Evolutionary conservation across 1,140 invertebrate genomes (phyloP).

Genomic region (Armadillidium nasatum): DNA sequence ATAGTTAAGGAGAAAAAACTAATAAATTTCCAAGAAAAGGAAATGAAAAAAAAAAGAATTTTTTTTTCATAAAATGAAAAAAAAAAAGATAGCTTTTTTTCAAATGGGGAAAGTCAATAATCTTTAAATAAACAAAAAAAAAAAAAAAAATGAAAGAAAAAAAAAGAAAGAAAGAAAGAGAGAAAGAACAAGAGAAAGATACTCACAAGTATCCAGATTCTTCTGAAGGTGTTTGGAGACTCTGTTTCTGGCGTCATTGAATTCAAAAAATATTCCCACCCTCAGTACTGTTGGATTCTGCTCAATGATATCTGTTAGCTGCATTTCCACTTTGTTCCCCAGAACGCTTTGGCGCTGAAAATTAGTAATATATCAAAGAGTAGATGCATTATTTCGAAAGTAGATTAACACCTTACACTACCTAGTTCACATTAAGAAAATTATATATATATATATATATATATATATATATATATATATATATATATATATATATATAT

Average conservation of each 20-base stretch:
- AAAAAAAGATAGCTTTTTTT: background rate
- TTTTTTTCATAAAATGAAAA: background rate
- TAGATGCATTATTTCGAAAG: too few relatives aligned
- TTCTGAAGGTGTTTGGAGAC: conserved; percentile 87
- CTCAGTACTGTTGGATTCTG: conserved; percentile 85
- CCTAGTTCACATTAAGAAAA: too few relatives aligned
- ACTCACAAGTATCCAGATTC: conserved; percentile 95
- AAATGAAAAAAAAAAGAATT: background rate
- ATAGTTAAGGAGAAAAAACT: too few relatives aligned
- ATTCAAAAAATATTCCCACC: conserved; percentile 90
- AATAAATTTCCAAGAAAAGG: too few relatives aligned
- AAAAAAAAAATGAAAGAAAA: background rate
- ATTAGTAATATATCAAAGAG: too few relatives aligned
- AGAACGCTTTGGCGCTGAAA: conserved; percentile 83
- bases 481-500: too few relatives aligned
- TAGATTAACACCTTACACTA: too few relatives aligned
- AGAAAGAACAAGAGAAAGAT: conserved; percentile 6
- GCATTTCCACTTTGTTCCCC: conserved; percentile 97
- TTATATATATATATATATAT: too few relatives aligned
- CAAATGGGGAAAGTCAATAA: background rate
- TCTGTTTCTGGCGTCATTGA: conserved; percentile 88
- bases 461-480: too few relatives aligned
- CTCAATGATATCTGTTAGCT: conserved; percentile 87
- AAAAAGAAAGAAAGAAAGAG: background rate
- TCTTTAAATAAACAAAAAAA: too few relatives aligned